Evolutionary conservation across 2,797 vertebrate genomes (phyloP), one percentile per base, ranked within the genome.

Genomic region (Astyanax mexicanus): DNA sequence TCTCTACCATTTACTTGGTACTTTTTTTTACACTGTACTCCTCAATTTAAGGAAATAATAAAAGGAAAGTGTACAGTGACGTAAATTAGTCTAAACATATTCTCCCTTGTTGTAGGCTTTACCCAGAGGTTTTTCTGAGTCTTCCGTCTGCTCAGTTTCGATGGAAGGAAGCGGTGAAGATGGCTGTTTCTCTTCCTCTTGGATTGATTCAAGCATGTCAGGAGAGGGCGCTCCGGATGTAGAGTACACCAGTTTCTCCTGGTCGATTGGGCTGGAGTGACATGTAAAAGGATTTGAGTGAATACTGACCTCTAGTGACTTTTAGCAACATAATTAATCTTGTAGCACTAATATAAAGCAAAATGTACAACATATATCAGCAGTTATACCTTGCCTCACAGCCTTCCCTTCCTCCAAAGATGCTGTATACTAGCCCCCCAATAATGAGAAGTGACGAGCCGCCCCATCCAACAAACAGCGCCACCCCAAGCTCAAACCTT

Each of bases 401-500:
- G 0, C 87, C 89, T 82, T 93, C 92, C 19, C 52, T 88, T 51
- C 89, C 91, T 42, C 90, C 88, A 71, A 92, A 86, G 85, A 95
- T 92, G 87, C 95, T 96, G 90, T 92, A 95, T 87, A 98, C 86
- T 51, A 95, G 88, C 62, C 97, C 98, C 44, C 96, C 98, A 19
- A 89, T 89, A 72, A 98, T 90, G 84, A 96, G 95, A 76, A 99
- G 92, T 3, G 94, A 92, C 58, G 96, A 94, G 73, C 97, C 97
- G 47, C 93, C 95, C 97, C 97, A 99, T 78, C 97, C 97, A 55
- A 98, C 90, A 80, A 94, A 99, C 68, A 99, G 92, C 68, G 96
- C 97, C 9, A 95, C 92, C 58, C 97, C 97, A 80, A 98, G 88
- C 91, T 99, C 98, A 91, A 95, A 99, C 88, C 98, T 99, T 89